Evolutionary conservation across 1,140 invertebrate species (phyloP).

Genomic region (Pogonognathellus flavescens): DNA sequence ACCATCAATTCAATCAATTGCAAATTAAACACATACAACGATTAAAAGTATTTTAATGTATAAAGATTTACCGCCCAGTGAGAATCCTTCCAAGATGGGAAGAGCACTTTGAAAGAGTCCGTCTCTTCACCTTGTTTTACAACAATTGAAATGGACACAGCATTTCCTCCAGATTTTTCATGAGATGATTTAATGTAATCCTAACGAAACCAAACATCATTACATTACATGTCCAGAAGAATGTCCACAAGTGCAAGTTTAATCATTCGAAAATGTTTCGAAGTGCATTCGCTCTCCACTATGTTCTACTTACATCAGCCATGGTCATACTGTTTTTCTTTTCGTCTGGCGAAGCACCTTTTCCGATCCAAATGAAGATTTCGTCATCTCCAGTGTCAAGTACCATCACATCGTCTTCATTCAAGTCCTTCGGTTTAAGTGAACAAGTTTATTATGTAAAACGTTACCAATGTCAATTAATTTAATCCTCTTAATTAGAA

Average conservation of each 20-base stretch:
- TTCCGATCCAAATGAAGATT: slow-evolving; percentile 83
- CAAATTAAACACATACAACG: not conserved
- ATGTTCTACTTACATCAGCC: slow-evolving; percentile 72
- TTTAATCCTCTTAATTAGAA: not conserved
- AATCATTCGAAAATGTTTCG: too few species aligned
- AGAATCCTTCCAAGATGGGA: slow-evolving; percentile 78
- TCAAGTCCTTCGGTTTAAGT: slow-evolving; percentile 76
- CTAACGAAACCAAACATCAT: slow-evolving; percentile 70
- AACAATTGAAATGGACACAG: slow-evolving; percentile 73
- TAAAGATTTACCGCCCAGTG: slow-evolving; percentile 74
- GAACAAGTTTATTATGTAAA: slow-evolving; percentile 35
- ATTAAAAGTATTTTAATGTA: not conserved
- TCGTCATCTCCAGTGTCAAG: slow-evolving; percentile 79
- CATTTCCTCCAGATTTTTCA: slow-evolving; percentile 73
- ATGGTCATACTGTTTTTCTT: slow-evolving; percentile 75
- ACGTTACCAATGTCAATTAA: not conserved
- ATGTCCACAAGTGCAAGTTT: too few species aligned
- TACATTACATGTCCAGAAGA: too few species aligned
- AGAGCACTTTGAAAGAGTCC: slow-evolving; percentile 77
- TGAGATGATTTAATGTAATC: slow-evolving; percentile 75
- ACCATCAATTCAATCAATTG: not conserved
- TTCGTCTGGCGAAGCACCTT: slow-evolving; percentile 79
- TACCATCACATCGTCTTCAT: slow-evolving; percentile 82
- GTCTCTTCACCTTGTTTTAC: slow-evolving; percentile 80
- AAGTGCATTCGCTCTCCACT: not conserved